Base-by-base conservation (phyloP, 2,888 invertebrate species). In the Sphaeridia pumilis region DNA sequence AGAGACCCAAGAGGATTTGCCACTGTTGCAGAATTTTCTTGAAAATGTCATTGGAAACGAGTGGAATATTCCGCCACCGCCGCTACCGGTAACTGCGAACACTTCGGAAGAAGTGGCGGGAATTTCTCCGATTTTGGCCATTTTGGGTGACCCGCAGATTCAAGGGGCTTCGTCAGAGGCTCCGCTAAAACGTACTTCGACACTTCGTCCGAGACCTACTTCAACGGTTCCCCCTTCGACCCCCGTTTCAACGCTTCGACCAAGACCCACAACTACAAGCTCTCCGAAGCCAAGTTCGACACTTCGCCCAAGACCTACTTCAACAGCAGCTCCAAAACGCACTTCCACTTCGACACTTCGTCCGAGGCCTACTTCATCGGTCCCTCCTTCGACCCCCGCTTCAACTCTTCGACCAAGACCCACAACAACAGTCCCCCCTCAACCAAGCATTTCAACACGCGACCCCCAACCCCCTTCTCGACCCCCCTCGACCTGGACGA, bases 1-100 rank as follows among this genome's bases (percentile, higher is more conserved):
- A 53, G 44, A 36, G 35, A 50, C 52, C 24, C 49, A 53, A 41
- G 58, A 60, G 46, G 62, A 64, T 61, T 52, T 60, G 55, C 63
- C 64, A 51, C 59, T 64, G 56, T 46, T 64, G 24, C 61, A 64
- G 45, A 63, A 64, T 60, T 64, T 64, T 52, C 57, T 64, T 26
- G 63, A 64, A 61, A 64, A 63, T 51, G 63, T 64, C 28, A 57
- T 64, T 44, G 49, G 57, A 45, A 61, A 58, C 59, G 64, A 63
- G 56, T 59, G 63, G 56, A 58, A 49, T 44, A 51, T 58, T 17
- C 47, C 58, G 14, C 48, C 46, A n/a, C 44, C 55, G 22, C 47
- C 31, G 31, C 10, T 10, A 31, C 20, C 38, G 12, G 12, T 20
- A 17, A 38, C 38, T 38, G 17, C 5, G 20, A 17, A 14, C 12